Evolutionary conservation across 2,797 vertebrate species (phyloP).

Genomic region (Hydrolagus colliei): DNA sequence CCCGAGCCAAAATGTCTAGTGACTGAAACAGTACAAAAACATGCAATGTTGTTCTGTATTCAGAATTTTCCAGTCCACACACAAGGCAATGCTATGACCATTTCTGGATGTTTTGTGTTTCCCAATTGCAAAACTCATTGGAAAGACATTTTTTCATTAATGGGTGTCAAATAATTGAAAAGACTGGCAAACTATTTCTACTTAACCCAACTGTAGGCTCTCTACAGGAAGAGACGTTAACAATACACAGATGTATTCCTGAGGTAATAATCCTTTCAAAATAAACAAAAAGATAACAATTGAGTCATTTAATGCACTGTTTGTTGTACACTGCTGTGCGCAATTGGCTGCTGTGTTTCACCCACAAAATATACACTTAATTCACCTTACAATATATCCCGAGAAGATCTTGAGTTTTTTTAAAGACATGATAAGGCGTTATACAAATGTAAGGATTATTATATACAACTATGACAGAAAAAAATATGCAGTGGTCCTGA

Average conservation of each 20-base stretch:
- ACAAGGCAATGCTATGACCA: not conserved
- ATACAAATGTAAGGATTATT: too few species aligned
- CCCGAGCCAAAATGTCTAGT: not conserved
- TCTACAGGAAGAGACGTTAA: not conserved
- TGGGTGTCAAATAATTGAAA: not conserved
- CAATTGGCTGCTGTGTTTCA: too few species aligned
- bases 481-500: too few species aligned
- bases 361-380: too few species aligned
- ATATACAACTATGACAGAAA: too few species aligned
- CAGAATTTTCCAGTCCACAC: not conserved
- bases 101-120: not conserved
- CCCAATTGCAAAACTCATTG: not conserved
- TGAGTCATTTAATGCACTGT: too few species aligned
- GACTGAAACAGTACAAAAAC: not conserved
- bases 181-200: not conserved
- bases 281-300: too few species aligned
- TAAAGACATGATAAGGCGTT: not conserved
- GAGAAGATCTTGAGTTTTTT: not conserved
- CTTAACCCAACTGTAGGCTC: not conserved
- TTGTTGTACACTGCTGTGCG: too few species aligned
- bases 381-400: too few species aligned
- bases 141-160: not conserved
- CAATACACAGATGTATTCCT: not conserved
- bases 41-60: not conserved
- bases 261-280: too few species aligned